Percentiles rank a stretch among this genome's conserved stretches.
These are phyloP conservation scores for Oryzias celebensis DNA, from an alignment of 2,113 vertebrate species.

Conservation along the genomic window DNA sequence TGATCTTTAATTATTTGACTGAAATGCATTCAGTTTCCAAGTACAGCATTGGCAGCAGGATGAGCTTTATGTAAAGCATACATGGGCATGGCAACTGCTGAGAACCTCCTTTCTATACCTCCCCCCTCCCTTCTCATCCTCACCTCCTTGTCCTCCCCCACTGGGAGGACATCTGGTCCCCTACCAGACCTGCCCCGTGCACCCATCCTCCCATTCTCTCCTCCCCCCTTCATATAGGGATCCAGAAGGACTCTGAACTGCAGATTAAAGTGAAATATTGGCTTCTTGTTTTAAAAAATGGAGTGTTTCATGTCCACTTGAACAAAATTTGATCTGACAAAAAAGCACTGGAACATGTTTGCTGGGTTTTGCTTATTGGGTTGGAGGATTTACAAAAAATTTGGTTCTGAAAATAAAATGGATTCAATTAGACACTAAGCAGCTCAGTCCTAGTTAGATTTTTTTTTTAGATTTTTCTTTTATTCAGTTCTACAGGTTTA, in stretches of 20 bases:
- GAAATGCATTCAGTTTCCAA: no score
- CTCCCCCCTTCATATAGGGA: slow-evolving; percentile 44
- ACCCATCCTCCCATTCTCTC: slow-evolving; percentile 46
- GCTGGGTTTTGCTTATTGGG: slow-evolving; percentile 18
- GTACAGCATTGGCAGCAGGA: slow-evolving; percentile 38
- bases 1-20: no score
- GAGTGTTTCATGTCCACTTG: slow-evolving; percentile 44
- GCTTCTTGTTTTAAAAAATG: slow-evolving; percentile 25
- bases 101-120: slow-evolving; percentile 45
- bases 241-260: slow-evolving; percentile 43
- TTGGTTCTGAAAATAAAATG: no score
- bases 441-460: no score
- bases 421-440: no score
- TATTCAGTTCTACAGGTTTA: slow-evolving; percentile 53
- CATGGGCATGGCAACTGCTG: slow-evolving; percentile 63
- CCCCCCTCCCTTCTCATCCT: slow-evolving; percentile 56
- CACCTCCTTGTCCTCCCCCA: slow-evolving; percentile 68
- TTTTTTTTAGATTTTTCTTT: slow-evolving; percentile 14
- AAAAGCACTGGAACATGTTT: slow-evolving; percentile 7
- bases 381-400: background rate
- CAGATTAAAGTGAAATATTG: slow-evolving; percentile 45
- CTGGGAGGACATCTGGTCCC: slow-evolving; percentile 80
- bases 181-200: slow-evolving; percentile 67
- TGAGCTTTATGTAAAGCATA: slow-evolving; percentile 49
- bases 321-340: slow-evolving; percentile 8